These are phyloP conservation scores for Drosophila burlai DNA, from an alignment of 1,140 invertebrate genomes.

Conservation along the genomic window DNA sequence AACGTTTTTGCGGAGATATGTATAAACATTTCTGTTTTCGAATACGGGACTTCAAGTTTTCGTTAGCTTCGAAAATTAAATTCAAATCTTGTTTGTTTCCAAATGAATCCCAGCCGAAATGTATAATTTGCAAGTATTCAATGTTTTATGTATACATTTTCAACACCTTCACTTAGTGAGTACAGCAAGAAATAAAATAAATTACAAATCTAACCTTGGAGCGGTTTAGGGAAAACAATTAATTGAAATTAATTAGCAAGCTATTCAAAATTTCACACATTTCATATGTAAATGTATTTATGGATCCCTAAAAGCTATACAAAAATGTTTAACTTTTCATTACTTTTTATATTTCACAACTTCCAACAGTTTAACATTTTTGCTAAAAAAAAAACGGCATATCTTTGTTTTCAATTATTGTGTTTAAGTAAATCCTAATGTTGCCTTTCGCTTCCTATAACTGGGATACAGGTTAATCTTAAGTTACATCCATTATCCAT, in stretches of 20 bases:
- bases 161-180: background rate
- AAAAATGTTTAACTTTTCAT: background rate
- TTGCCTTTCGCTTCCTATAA: too few relatives aligned
- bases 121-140: background rate
- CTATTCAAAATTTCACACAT: background rate
- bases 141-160: background rate
- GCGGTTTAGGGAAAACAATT: background rate
- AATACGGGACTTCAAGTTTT: background rate
- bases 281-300: background rate
- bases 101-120: background rate
- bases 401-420: too few relatives aligned
- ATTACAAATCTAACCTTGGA: background rate
- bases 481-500: too few relatives aligned
- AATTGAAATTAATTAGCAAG: background rate
- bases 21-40: conserved; percentile 21
- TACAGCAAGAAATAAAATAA: background rate
- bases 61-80: background rate
- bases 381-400: background rate
- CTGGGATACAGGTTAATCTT: too few relatives aligned
- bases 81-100: background rate
- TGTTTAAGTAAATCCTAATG: too few relatives aligned
- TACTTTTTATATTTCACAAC: background rate
- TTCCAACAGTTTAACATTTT: background rate
- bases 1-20: conserved; percentile 2
- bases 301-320: background rate